Conservation (phyloP, 1,140 invertebrate genomes). For the Ylistrum balloti region DNA sequence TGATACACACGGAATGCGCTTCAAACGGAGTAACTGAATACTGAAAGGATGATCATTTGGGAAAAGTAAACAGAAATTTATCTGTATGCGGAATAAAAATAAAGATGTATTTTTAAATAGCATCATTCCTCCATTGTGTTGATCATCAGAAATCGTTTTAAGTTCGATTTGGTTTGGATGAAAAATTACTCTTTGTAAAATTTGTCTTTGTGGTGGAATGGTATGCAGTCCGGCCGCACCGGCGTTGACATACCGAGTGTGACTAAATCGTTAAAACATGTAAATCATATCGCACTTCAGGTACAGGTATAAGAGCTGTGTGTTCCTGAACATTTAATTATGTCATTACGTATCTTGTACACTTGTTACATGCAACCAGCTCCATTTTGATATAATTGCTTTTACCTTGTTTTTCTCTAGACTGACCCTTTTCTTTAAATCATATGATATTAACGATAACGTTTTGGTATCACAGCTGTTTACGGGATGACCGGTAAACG, state of each 20-base stretch:
- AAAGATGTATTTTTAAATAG: constrained; percentile 28
- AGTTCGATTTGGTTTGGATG: not conserved
- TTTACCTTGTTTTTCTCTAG: too few species aligned
- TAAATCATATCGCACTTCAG: not conserved
- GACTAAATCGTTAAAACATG: not conserved
- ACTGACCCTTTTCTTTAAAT: too few species aligned
- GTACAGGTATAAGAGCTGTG: not conserved
- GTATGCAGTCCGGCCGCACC: not conserved
- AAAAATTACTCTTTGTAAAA: not conserved
- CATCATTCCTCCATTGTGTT: not conserved
- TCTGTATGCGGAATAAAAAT: not conserved
- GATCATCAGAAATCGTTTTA: constrained; percentile 21
- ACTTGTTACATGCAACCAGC: too few species aligned
- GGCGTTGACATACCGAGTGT: not conserved
- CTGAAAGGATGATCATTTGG: not conserved
- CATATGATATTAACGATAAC: too few species aligned
- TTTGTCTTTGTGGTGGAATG: not conserved
- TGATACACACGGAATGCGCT: constrained; percentile 16
- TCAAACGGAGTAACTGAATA: not conserved
- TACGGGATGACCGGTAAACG: too few species aligned
- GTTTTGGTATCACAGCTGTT: too few species aligned
- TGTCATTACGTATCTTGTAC: too few species aligned
- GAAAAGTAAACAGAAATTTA: constrained; percentile 40
- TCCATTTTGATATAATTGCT: too few species aligned
- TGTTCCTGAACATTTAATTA: too few species aligned